Conservation (phyloP, 53 echinoderm and acorn worm species). For the Luidia sarsii region DNA sequence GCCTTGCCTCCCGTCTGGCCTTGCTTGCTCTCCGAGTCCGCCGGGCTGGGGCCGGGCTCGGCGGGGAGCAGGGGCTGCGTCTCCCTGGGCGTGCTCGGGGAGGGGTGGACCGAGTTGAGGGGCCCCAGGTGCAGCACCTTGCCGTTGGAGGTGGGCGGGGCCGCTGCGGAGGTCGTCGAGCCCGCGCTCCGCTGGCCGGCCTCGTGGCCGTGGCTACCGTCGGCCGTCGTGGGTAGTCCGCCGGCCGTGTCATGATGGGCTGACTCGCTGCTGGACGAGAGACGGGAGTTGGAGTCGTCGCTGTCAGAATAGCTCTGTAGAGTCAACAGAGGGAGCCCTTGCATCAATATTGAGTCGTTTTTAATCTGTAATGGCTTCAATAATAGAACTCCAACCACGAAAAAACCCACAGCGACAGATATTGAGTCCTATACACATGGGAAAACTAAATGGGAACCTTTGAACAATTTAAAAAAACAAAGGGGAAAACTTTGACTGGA, state of each 20-base stretch:
- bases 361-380: too few relatives aligned
- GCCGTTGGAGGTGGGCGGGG: slow-evolving; percentile 40
- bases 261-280: slow-evolving; percentile 52
- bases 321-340: neutral
- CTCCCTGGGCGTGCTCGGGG: slow-evolving; percentile 50
- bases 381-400: too few relatives aligned
- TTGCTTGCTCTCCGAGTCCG: slow-evolving; percentile 20
- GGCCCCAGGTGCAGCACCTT: slow-evolving; percentile 49
- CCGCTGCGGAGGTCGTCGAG: neutral
- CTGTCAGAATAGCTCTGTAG: slow-evolving; percentile 54
- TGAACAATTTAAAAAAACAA: neutral
- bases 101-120: slow-evolving; percentile 57
- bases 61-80: slow-evolving; percentile 34
- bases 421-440: too few relatives aligned
- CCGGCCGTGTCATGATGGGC: slow-evolving; percentile 35
- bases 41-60: slow-evolving; percentile 15
- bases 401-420: too few relatives aligned
- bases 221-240: slow-evolving; percentile 21
- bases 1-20: neutral
- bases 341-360: too few relatives aligned
- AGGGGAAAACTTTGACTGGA: neutral
- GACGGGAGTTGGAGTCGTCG: slow-evolving; percentile 54
- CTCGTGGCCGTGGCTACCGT: neutral
- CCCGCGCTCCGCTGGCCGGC: neutral
- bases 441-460: too few relatives aligned